These are phyloP conservation scores for Fratercula arctica DNA, from an alignment of 2,797 vertebrate species.

Conservation along the genomic window DNA sequence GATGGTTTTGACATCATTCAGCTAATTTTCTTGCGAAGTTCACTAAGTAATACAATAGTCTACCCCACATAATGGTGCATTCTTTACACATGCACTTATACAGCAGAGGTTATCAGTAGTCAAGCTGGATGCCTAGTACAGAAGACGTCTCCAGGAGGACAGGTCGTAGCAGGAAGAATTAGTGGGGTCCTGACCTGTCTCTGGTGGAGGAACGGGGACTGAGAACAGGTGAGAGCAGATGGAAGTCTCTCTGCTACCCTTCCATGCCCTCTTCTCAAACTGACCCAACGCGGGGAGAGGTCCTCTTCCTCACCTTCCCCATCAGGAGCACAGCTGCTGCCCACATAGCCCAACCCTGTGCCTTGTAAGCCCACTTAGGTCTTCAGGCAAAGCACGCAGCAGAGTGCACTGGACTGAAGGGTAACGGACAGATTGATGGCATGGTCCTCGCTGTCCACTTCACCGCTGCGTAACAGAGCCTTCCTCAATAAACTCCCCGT, in stretches of 20 bases:
- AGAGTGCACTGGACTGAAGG: not conserved
- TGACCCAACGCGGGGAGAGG: accelerated
- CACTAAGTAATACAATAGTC: not conserved
- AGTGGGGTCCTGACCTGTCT: not conserved
- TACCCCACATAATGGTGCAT: not conserved
- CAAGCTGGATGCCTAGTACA: accelerated
- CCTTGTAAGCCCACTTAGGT: not conserved
- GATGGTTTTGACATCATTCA: not conserved
- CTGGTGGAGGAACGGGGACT: not conserved
- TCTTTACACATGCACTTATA: not conserved
- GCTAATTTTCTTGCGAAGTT: not conserved
- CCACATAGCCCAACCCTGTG: accelerated
- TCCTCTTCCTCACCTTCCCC: not conserved
- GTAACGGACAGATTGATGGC: not conserved
- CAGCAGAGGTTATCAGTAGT: not conserved
- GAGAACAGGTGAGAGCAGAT: not conserved
- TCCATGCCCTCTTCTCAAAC: not conserved
- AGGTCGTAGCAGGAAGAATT: not conserved
- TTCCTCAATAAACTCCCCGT: not conserved
- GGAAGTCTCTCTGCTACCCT: not conserved
- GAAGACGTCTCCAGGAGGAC: not conserved
- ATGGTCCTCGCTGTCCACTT: not conserved
- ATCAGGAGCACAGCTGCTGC: not conserved
- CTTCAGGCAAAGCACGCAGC: not conserved
- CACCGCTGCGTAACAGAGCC: not conserved